phyloP scores from a whole-genome alignment of 2,888 invertebrate species.

The Ypsolopha sequella region DNA sequence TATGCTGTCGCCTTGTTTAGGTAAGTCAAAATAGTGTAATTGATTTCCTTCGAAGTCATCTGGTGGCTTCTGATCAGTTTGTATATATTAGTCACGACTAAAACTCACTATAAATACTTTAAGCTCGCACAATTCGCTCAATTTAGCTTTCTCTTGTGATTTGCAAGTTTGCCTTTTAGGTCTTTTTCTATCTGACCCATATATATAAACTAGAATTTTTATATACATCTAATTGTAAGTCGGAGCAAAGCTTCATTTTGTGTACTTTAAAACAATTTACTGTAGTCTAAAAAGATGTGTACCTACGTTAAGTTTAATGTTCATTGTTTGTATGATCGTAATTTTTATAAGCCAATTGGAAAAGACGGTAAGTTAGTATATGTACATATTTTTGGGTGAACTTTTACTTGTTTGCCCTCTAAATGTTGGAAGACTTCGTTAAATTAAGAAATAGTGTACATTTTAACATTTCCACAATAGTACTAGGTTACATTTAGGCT shows the following conservation, averaged over 20 bases:
- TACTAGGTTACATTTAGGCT: not conserved
- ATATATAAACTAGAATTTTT: constrained; percentile 37
- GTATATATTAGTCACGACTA: not conserved
- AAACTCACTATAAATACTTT: constrained; percentile 13
- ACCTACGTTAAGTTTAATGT: constrained; percentile 15
- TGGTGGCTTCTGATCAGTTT: not conserved
- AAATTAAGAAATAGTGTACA: not conserved
- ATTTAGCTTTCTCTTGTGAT: constrained; percentile 56
- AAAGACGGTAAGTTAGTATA: not conserved
- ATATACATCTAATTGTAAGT: constrained; percentile 33
- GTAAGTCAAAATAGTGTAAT: no score
- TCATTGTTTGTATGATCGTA: not conserved
- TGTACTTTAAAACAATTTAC: constrained; percentile 12
- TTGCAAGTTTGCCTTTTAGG: constrained; percentile 60
- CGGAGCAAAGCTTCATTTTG: constrained; percentile 53
- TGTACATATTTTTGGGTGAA: not conserved
- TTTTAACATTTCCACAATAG: not conserved
- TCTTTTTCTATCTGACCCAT: constrained; percentile 41
- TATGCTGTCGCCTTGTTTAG: no score
- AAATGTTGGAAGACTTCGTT: not conserved
- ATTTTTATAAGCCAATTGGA: not conserved
- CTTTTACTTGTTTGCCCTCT: not conserved
- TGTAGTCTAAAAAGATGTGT: constrained; percentile 5
- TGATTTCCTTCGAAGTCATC: no score
- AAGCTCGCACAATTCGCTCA: constrained; percentile 54